Base-by-base conservation (phyloP, 2,113 vertebrate species). In the Beaufortia kweichowensis region DNA sequence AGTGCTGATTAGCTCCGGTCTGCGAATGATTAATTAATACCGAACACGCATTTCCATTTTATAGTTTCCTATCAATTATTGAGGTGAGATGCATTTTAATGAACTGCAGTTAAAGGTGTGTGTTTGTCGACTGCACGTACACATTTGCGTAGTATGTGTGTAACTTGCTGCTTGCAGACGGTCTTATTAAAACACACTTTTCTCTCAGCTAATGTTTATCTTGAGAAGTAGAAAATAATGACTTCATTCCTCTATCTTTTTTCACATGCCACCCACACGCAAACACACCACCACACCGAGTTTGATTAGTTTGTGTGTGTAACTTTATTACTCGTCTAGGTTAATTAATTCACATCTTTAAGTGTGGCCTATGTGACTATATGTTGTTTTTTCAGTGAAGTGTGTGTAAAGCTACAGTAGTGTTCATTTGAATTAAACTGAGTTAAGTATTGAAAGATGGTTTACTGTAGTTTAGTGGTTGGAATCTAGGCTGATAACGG, bases 31-130 rank as follows among this genome's bases (percentile, higher is more conserved):
- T 83, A 79, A 85, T 85, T 85, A 81, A 85, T 82, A 71, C 50
- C 76, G 77, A 60, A 31, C 76, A 75, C 72, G 71, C 74, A 77
- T 81, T 86, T 85, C 70, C 76, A 81, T 82, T 85, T 84, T 70
- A 81, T 75, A 82, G 64, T 85, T 79, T 82, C 79, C 81, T 81
- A 82, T 79, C 71, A 83, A 77, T 83, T 84, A 83, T 76, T 81
- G 78, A 76, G 60, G 60, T 80, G 60, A 79, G 74, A 73, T 81
- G 55, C 60, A 83, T 83, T 83, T 83, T 82, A 82, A 85, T 84
- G 70, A 61, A 56, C 35, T 73, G 61, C 17, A 7, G n/a, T 55
- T 35, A 62, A 12, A 24, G 46, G 69, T 73, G 68, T 72, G 77
- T 33, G 61, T 77, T 26, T 56, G 70, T n/a, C 6, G 12, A 31